Base-by-base conservation (phyloP, 2,113 vertebrate genomes). In the Halichoeres trimaculatus region DNA sequence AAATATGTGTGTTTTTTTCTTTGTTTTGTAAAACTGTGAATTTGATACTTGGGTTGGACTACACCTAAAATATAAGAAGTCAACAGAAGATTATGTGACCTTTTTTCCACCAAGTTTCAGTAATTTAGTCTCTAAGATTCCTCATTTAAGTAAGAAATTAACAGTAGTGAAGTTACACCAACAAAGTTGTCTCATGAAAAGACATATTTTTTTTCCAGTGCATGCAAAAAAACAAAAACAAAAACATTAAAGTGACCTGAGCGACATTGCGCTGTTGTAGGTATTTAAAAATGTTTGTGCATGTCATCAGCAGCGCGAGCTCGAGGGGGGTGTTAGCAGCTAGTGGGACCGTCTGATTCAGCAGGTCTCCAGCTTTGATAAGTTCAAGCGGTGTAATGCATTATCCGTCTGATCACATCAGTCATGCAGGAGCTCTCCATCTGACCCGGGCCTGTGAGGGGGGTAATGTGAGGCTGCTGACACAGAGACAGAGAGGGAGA, bases 351-450 rank as follows among this genome's bases (percentile, higher is more conserved):
- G 45, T 82, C 85, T 87, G 89, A 91, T 89, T 89, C 88, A 89
- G 89, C 85, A 88, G 88, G 85, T 87, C 82, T 84, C 75, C 64
- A 71, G 85, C 80, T 90, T 85, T 90, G 89, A 91, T 89, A 89
- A 89, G 86, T 90, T 87, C 84, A 87, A 90, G 80, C 85, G 73
- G 79, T 78, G 78, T 90, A 85, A 90, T 84, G 85, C 86, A 89
- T 90, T 89, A 90, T 87, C 85, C 77, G 74, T 86, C 82, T 88
- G 88, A 92, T 93, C 77, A 83, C 85, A 90, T 92, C 90, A 91
- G 89, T 90, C 88, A 90, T 88, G 88, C 85, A 86, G 86, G 84
- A 90, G 87, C 84, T 87, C 85, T 86, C 83, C 86, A 84, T 88
- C 89, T 89, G 89, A 93, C 89, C 88, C 26, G 16, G 74, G 81